phyloP scores from a whole-genome alignment of 2,797 vertebrate species.

The Linurgus olivaceus region DNA sequence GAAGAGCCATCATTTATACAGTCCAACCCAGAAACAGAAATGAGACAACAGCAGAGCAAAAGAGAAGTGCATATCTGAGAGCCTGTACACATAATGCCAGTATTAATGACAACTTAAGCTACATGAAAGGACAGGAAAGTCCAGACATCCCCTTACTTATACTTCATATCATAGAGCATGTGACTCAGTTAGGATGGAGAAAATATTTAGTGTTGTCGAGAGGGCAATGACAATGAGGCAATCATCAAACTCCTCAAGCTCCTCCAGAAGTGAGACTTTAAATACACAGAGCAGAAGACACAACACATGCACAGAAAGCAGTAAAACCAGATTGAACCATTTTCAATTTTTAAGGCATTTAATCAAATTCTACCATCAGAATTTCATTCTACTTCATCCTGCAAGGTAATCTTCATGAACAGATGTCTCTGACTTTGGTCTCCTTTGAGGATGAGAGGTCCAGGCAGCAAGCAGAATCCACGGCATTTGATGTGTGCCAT shows the following conservation, averaged over 20 bases:
- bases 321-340: neutral
- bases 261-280: neutral
- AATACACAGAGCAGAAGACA: neutral
- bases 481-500: neutral
- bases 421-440: neutral
- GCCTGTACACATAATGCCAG: neutral
- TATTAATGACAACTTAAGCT: neutral
- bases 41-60: neutral
- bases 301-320: neutral
- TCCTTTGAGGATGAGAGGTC: neutral
- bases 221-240: neutral
- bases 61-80: neutral
- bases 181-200: slow-evolving; percentile 12
- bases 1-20: neutral
- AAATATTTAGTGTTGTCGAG: neutral
- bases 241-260: neutral
- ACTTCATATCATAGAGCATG: neutral
- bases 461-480: neutral
- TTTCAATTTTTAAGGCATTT: neutral
- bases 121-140: slow-evolving; percentile 56
- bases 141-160: slow-evolving; percentile 7
- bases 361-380: neutral
- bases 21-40: slow-evolving; percentile 25
- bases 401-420: neutral
- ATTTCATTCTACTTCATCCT: neutral